Base-by-base conservation (phyloP, 1,140 invertebrate genomes). In the Drosophila pectinifera region DNA sequence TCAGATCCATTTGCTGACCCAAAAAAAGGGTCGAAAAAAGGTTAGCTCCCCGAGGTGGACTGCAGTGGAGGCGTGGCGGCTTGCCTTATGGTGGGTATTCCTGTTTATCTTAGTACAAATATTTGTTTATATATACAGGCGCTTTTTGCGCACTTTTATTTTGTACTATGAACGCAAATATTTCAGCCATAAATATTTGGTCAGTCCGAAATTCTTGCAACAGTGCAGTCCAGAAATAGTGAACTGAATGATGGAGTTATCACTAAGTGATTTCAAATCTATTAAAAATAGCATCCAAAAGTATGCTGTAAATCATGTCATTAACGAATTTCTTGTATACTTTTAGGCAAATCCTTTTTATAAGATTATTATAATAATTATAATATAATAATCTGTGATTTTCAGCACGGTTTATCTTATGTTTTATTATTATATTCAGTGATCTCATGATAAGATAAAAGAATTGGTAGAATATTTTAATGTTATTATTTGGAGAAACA, bases 51-150 rank as follows among this genome's bases (percentile, higher is more conserved):
- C 38, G 41, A 45, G n/a, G 34, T 20, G 28, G 53, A 51, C 20
- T 20, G 48, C 24, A 53, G 31, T 4, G 31, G 38, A 13, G 67
- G 65, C 65, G 68, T 57, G 24, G 46, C 26, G 18, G 34, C 36
- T 64, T 49, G 24, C 36, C 28, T 43, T 39, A 45, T 62, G 69
- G 45, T 53, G 63, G 63, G 46, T 31, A 38, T 73, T 67, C 39
- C 49, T 83, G 83, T 88, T 88, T 88, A 89, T 88, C 81, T 88
- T 68, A 70, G 81, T 79, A 59, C 84, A 88, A 89, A 88, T 88
- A 83, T 88, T 88, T 88, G 83, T 83, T 81, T 88, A 88, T 88
- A 88, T 86, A 73, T 62, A 58, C 62, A 70, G 28, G n/a, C 16
- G 28, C 28, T 28, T 61, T 75, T 70, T 59, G 14, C 14, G 28